Conservation (phyloP, 2,113 vertebrate genomes). For the Odontesthes bonariensis region DNA sequence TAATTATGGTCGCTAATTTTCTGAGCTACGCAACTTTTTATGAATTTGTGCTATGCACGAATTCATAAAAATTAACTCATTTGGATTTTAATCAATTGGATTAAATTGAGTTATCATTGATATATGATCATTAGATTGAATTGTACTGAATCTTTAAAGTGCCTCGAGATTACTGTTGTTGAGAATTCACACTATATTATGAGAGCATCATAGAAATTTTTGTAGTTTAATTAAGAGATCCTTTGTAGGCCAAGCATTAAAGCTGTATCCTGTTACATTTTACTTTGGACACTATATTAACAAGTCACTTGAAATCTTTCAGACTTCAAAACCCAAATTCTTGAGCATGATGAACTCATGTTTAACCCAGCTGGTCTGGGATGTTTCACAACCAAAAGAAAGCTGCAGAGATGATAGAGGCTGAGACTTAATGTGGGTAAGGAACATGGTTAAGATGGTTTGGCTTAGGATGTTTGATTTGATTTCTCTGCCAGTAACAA, state of each 20-base stretch:
- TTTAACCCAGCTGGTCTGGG: conserved; percentile 2
- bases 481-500: conserved; percentile 25
- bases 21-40: too few relatives aligned
- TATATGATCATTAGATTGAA: too few relatives aligned
- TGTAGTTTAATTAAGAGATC: neutral
- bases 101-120: too few relatives aligned
- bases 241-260: neutral
- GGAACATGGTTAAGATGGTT: conserved; percentile 3
- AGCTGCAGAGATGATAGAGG: neutral
- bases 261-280: too few relatives aligned
- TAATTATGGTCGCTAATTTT: neutral
- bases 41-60: too few relatives aligned
- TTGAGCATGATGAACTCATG: too few relatives aligned
- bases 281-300: neutral
- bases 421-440: neutral
- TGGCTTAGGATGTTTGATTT: conserved; percentile 28
- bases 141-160: too few relatives aligned
- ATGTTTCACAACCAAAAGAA: conserved; percentile 8
- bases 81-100: too few relatives aligned
- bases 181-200: too few relatives aligned
- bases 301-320: conserved; percentile 1
- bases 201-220: neutral
- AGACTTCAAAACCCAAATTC: too few relatives aligned
- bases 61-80: too few relatives aligned
- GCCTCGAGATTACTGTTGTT: too few relatives aligned